Conservation (phyloP, 2,797 vertebrate genomes). For the Tragelaphus oryx region DNA sequence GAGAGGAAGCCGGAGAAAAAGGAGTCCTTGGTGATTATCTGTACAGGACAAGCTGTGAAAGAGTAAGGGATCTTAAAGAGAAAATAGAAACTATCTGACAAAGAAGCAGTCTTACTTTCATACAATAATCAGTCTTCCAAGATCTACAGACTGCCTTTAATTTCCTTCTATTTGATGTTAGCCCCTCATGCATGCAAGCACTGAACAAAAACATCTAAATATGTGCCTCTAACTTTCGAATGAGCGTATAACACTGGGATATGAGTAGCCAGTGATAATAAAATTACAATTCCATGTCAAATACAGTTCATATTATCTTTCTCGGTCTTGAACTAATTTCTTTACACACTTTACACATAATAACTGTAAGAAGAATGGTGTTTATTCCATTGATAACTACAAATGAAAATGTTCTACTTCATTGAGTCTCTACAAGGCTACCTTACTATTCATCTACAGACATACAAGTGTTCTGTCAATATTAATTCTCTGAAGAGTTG, state of each 20-base stretch:
- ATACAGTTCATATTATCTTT: neutral
- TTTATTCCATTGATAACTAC: slow-evolving; percentile 10
- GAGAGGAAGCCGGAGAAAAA: neutral
- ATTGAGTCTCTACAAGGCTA: neutral
- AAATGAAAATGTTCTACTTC: slow-evolving; percentile 18
- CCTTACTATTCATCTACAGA: neutral
- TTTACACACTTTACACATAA: neutral
- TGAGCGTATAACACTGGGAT: neutral
- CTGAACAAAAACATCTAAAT: neutral
- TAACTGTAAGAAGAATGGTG: neutral
- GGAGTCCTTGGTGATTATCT: neutral
- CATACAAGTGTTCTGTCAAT: neutral
- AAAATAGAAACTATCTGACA: neutral
- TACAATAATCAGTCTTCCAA: neutral
- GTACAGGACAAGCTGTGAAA: neutral
- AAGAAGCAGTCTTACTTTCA: neutral
- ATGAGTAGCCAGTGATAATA: slow-evolving; percentile 34
- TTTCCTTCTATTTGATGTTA: neutral
- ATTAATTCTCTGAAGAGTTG: slow-evolving; percentile 15
- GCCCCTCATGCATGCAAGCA: neutral
- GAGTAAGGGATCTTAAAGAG: neutral
- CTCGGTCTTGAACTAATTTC: neutral
- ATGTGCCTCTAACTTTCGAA: neutral
- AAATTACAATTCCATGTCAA: slow-evolving; percentile 41
- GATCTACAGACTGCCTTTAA: neutral